These are phyloP conservation scores for Fukomys damarensis DNA, from an alignment of 2,113 vertebrate species.

Conservation along the genomic window DNA sequence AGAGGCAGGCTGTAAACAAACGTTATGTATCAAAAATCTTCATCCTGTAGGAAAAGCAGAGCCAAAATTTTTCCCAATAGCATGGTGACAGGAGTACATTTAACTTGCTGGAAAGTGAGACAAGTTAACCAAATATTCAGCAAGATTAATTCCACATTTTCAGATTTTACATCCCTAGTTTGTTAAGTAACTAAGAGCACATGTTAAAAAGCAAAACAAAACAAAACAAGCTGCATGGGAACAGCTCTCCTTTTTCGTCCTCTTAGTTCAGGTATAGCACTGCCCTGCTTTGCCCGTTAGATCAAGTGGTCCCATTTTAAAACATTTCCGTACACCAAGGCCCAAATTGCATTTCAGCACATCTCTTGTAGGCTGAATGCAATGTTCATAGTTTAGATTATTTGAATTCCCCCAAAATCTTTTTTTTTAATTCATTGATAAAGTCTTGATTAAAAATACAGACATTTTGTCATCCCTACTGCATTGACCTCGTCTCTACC, in stretches of 20 bases:
- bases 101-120: conserved; percentile 22
- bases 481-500: conserved; percentile 90
- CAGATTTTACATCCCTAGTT: not conserved
- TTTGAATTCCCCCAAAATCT: conserved; percentile 76
- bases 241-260: not conserved
- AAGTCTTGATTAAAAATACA: conserved; percentile 90
- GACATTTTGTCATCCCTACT: conserved; percentile 92
- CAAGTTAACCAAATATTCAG: not conserved
- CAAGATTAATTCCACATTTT: not conserved
- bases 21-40: not conserved
- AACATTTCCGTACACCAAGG: not conserved
- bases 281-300: not conserved
- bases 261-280: not conserved
- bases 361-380: not conserved
- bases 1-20: not conserved
- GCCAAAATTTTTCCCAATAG: not conserved
- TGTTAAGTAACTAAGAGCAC: not conserved
- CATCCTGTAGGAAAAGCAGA: not conserved
- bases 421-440: conserved; percentile 84
- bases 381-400: conserved; percentile 80
- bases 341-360: not conserved
- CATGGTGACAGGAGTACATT: not conserved
- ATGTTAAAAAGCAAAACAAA: not conserved
- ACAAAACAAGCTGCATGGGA: not conserved
- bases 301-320: not conserved